Evolutionary conservation across 2,797 vertebrate species (phyloP).

Genomic region (Accipiter superciliosus): DNA sequence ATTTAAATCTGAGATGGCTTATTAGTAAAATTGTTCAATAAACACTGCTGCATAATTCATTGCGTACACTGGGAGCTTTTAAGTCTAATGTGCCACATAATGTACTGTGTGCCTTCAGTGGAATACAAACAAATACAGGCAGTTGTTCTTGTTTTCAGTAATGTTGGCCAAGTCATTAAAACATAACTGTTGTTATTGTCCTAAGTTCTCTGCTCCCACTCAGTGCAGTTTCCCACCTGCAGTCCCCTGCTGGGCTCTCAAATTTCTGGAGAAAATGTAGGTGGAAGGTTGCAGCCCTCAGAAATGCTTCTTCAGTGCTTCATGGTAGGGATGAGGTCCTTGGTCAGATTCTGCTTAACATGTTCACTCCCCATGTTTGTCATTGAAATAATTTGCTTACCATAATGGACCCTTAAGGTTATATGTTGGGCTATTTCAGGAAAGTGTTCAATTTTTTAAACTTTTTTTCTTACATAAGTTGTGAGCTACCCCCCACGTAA

Average conservation of each 20-base stretch:
- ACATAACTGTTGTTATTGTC: not conserved
- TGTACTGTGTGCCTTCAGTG: not conserved
- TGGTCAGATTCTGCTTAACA: not conserved
- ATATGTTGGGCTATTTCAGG: not conserved
- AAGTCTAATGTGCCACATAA: not conserved
- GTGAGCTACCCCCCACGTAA: not conserved
- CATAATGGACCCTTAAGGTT: not conserved
- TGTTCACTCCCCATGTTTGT: not conserved
- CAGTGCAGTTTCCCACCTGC: not conserved
- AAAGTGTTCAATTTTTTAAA: not conserved
- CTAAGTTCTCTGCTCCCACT: not conserved
- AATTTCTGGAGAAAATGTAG: not conserved
- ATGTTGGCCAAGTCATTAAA: not conserved
- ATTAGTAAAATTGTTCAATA: slow-evolving; percentile 27
- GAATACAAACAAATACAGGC: not conserved
- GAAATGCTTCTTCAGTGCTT: not conserved
- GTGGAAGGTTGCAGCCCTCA: not conserved
- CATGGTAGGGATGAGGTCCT: not conserved
- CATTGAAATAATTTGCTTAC: not conserved
- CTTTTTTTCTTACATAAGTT: fast-evolving
- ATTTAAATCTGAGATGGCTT: slow-evolving; percentile 16
- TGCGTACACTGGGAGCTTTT: not conserved
- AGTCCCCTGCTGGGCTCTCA: not conserved
- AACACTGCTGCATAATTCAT: slow-evolving; percentile 29
- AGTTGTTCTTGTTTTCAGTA: not conserved